These are phyloP conservation scores for Sternarchorhynchus goeldii DNA, from an alignment of 2,797 vertebrate species.

Conservation along the genomic window DNA sequence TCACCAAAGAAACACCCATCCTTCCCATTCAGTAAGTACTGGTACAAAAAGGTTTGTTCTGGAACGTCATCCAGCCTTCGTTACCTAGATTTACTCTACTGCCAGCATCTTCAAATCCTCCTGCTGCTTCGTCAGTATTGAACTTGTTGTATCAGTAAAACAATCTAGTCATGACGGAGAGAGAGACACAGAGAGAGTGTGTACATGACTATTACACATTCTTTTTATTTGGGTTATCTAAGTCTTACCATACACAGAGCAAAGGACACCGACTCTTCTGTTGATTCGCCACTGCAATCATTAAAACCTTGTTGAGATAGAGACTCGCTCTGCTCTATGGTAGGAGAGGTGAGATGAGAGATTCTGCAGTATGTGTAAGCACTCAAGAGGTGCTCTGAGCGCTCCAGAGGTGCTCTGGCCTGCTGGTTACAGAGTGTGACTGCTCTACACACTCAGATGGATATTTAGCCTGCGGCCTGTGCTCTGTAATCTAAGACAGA, in stretches of 20 bases:
- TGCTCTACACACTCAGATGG: slow-evolving; percentile 60
- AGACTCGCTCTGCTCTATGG: not conserved
- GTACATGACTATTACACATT: not conserved
- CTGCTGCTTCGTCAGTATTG: not conserved
- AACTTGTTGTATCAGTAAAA: not conserved
- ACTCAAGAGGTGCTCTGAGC: slow-evolving; percentile 41
- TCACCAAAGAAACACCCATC: slow-evolving; percentile 18
- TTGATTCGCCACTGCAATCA: not conserved
- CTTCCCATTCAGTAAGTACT: not conserved
- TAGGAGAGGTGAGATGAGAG: not conserved
- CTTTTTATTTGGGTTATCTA: not conserved
- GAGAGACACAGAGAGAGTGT: not conserved
- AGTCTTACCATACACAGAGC: not conserved
- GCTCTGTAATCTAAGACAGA: slow-evolving; percentile 78
- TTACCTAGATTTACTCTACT: not conserved
- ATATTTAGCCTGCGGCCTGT: slow-evolving; percentile 64
- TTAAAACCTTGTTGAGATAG: not conserved
- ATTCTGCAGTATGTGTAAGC: slow-evolving; percentile 40
- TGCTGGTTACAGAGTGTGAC: slow-evolving; percentile 52
- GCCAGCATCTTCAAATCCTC: not conserved
- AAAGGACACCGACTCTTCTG: not conserved
- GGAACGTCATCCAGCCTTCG: not conserved
- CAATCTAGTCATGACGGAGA: not conserved
- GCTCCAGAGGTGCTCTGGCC: slow-evolving; percentile 45
- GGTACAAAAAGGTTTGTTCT: not conserved